Evolutionary conservation across 1,140 invertebrate species (phyloP).

Genomic region (Protaetia brevitarsis): DNA sequence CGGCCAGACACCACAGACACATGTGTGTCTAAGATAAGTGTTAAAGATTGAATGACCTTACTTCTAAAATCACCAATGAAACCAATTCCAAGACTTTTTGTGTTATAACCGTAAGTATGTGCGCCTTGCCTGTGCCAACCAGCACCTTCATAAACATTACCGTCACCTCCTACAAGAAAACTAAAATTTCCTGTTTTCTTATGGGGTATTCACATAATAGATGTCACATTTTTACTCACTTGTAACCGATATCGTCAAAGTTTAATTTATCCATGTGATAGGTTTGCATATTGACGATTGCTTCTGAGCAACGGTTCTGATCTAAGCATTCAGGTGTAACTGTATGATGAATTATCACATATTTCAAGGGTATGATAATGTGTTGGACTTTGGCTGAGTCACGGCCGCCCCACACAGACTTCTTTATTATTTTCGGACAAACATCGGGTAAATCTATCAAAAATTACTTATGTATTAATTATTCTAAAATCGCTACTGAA

Average conservation of each 20-base stretch:
- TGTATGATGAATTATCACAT: conserved; percentile 47
- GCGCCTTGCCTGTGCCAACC: conserved; percentile 59
- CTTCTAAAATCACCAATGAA: conserved; percentile 61
- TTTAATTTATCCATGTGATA: conserved; percentile 60
- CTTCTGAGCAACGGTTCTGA: conserved; percentile 45
- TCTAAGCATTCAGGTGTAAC: conserved; percentile 51
- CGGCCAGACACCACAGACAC: no score
- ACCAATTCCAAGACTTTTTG: conserved; percentile 61
- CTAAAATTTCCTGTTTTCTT: conserved; percentile 48
- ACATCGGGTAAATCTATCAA: background rate
- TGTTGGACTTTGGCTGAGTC: conserved; percentile 52
- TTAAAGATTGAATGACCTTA: conserved; percentile 25
- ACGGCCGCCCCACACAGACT: conserved; percentile 46
- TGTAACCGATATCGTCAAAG: conserved; percentile 35
- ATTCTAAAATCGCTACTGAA: no score
- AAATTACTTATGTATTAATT: no score
- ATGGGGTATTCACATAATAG: background rate
- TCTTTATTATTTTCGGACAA: conserved; percentile 41
- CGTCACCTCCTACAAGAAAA: conserved; percentile 74
- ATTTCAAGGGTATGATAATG: conserved; percentile 47
- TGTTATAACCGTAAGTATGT: conserved; percentile 61
- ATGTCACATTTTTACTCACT: conserved; percentile 50
- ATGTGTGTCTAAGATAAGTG: background rate
- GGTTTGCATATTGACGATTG: conserved; percentile 59
- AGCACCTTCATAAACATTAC: conserved; percentile 63